phyloP scores from a whole-genome alignment of 1,140 invertebrate species.

The Condylostylus longicornis region DNA sequence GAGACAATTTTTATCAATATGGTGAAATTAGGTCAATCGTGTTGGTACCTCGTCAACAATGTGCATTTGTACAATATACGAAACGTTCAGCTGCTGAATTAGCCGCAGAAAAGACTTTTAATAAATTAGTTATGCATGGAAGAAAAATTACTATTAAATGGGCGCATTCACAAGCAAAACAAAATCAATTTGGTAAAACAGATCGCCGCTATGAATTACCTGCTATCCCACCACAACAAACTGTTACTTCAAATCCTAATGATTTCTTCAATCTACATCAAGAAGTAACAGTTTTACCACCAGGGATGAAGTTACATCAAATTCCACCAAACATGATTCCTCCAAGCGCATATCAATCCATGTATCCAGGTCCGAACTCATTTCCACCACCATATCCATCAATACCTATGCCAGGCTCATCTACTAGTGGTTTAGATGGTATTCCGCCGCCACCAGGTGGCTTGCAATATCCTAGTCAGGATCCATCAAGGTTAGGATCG shows the following conservation, averaged over 20 bases:
- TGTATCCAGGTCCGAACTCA: conserved; percentile 43
- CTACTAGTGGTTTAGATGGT: conserved; percentile 26
- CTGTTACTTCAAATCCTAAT: conserved; percentile 33
- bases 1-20: conserved; percentile 81
- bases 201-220: conserved; percentile 52
- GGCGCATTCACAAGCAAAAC: conserved; percentile 77
- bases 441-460: conserved; percentile 38
- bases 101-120: conserved; percentile 92
- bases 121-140: conserved; percentile 80
- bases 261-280: conserved; percentile 68
- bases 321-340: conserved; percentile 40
- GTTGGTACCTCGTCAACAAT: conserved; percentile 83
- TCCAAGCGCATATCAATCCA: conserved; percentile 35
- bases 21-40: conserved; percentile 94
- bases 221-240: conserved; percentile 61
- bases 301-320: conserved; percentile 31
- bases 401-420: conserved; percentile 37
- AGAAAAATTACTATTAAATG: conserved; percentile 88
- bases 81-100: conserved; percentile 74
- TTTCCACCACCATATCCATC: conserved; percentile 34
- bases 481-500: conserved; percentile 76
- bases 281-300: conserved; percentile 38
- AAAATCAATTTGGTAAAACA: conserved; percentile 34
- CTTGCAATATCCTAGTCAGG: conserved; percentile 89
- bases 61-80: conserved; percentile 96